These are phyloP conservation scores for Nyctalus aviator DNA, from an alignment of 2,797 vertebrate species.

Conservation along the genomic window DNA sequence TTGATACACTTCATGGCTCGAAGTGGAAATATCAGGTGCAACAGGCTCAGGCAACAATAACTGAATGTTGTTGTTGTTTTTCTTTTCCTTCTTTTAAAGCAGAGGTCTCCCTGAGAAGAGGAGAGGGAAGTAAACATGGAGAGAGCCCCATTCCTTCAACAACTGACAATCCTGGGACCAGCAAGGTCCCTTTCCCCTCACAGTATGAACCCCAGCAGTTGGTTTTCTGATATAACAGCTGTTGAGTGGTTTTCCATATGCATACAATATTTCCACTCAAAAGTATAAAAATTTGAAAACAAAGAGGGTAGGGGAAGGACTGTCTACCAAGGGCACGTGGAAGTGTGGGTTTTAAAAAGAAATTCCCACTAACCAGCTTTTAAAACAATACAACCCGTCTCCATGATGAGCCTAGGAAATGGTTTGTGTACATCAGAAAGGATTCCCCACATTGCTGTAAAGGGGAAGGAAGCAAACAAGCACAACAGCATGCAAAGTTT, in stretches of 20 bases:
- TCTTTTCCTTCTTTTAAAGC: conserved; percentile 65
- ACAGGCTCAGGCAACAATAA: conserved; percentile 79
- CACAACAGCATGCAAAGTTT: not conserved
- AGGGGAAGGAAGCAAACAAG: not conserved
- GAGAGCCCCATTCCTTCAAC: conserved; percentile 84
- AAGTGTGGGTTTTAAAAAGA: conserved; percentile 66
- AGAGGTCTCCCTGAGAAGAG: conserved; percentile 85
- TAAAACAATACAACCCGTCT: not conserved
- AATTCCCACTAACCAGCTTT: not conserved
- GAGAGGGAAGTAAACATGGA: conserved; percentile 83
- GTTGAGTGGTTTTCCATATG: conserved; percentile 66
- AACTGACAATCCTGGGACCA: conserved; percentile 80
- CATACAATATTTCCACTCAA: conserved; percentile 53
- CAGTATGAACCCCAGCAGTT: conserved; percentile 54
- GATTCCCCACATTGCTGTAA: not conserved
- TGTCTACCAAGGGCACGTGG: not conserved
- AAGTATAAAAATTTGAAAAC: conserved; percentile 54
- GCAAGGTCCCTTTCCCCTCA: conserved; percentile 80
- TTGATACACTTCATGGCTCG: conserved; percentile 73
- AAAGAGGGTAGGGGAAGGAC: conserved; percentile 46
- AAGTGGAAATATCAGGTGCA: conserved; percentile 75
- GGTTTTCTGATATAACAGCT: conserved; percentile 58
- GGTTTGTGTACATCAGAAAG: not conserved
- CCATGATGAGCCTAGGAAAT: not conserved
- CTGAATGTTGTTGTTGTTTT: not conserved